Evolutionary conservation across 2,888 invertebrate genomes (phyloP).

Genomic region (Lamellibrachia satsuma): DNA sequence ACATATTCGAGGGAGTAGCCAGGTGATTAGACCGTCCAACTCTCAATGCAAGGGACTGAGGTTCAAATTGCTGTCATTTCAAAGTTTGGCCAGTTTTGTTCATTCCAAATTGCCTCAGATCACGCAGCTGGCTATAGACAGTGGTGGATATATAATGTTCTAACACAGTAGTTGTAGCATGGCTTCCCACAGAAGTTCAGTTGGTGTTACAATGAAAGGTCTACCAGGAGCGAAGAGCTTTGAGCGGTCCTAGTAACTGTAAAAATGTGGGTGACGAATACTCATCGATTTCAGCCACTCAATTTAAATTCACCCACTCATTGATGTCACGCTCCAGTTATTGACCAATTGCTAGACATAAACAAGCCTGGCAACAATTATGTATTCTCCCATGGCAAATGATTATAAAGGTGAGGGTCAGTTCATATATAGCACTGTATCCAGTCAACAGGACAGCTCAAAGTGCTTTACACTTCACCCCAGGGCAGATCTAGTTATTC

Average conservation of each 20-base stretch:
- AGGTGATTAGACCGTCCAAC: not conserved
- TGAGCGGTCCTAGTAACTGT: not conserved
- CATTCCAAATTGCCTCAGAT: not conserved
- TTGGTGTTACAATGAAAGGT: not conserved
- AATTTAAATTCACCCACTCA: not conserved
- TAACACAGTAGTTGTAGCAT: not conserved
- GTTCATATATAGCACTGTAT: not conserved
- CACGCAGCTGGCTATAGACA: not conserved
- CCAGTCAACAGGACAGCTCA: not conserved
- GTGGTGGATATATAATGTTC: not conserved
- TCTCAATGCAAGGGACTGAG: not conserved
- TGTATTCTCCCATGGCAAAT: no score
- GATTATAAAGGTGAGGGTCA: no score
- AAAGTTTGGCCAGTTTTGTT: not conserved
- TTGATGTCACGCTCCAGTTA: slow-evolving; percentile 2
- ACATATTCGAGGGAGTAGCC: not conserved
- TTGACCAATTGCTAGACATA: not conserved
- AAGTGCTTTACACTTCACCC: not conserved
- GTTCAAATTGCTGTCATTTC: not conserved
- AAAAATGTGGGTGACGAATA: not conserved
- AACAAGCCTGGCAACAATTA: not conserved
- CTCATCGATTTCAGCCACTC: not conserved
- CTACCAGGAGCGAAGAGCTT: not conserved
- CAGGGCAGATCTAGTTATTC: not conserved
- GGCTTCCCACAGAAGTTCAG: not conserved